These are phyloP conservation scores for Semotilus atromaculatus DNA, from an alignment of 2,797 vertebrate genomes.

Conservation along the genomic window DNA sequence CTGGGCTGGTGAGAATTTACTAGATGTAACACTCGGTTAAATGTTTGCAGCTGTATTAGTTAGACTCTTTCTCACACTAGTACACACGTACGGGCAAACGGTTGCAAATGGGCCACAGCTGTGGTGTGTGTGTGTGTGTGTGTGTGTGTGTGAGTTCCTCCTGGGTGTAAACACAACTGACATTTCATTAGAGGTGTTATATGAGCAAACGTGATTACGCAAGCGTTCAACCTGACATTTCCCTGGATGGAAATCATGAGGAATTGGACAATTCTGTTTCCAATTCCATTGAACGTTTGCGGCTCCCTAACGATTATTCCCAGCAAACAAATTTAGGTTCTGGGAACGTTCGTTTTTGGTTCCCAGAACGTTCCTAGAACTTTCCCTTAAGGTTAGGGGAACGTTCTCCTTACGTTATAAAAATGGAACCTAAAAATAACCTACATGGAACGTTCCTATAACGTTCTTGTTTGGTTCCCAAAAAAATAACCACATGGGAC, in stretches of 20 bases:
- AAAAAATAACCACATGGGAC: too few relatives aligned
- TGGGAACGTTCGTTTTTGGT: too few relatives aligned
- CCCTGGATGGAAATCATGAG: conserved; percentile 7
- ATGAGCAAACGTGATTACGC: not conserved
- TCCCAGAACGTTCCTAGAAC: too few relatives aligned
- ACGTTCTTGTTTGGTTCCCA: too few relatives aligned
- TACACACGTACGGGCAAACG: conserved; percentile 10
- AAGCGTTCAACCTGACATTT: conserved; percentile 6
- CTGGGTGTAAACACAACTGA: not conserved
- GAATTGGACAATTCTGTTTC: not conserved
- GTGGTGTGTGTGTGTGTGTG: not conserved
- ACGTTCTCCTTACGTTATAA: too few relatives aligned
- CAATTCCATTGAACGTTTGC: not conserved
- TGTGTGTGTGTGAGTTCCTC: not conserved
- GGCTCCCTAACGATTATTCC: not conserved
- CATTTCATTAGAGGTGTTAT: conserved; percentile 19
- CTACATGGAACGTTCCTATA: too few relatives aligned
- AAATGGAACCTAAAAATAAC: too few relatives aligned
- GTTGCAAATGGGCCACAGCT: conserved; percentile 34
- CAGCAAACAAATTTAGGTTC: too few relatives aligned
- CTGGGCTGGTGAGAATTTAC: conserved; percentile 22
- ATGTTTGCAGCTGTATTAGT: conserved; percentile 38
- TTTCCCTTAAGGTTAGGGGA: too few relatives aligned
- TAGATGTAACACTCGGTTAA: conserved; percentile 29
- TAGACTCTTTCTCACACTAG: conserved; percentile 24